Base-by-base conservation (phyloP, 1,140 invertebrate species). In the Drosophila elegans region DNA sequence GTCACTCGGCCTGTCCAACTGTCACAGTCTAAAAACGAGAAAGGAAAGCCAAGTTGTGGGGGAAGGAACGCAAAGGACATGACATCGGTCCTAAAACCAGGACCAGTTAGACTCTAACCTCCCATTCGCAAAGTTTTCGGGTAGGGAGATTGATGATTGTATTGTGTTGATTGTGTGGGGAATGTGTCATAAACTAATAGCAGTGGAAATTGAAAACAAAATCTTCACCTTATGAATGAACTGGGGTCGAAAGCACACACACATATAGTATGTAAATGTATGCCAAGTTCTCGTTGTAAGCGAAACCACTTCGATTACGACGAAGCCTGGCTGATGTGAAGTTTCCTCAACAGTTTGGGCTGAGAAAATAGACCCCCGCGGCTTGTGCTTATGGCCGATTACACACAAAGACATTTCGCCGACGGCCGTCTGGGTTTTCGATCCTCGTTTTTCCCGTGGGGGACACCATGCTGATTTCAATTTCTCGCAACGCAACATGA, bases 401-500 rank as follows among this genome's bases (percentile, higher is more conserved):
- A 80, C 77, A 80, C 81, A 85, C 78, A 84, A 84, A 84, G 80
- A 79, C 61, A 76, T 80, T 84, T 63, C 64, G 80, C 80, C 80
- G 81, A 63, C 78, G 71, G 57, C 57, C 45, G 44, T 38, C 44
- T 55, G 71, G 56, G 45, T 56, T 56, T 56, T 56, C 48, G 48
- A 34, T 51, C 1, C 29, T 29, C 48, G 3, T 10, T 34, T 34
- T 51, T 13, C 7, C 48, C 29, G 36, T 2, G 13, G 32, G 36
- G 39, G 56, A 66, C 83, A 61, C 42, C 82, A 88, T 82, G 82
- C 82, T 86, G 82, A 69, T 86, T 88, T 86, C 82, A 86, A 86
- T 86, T 86, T 86, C 84, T 86, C 66, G 75, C 71, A 83, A 63
- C 83, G 73, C 82, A 82, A 79, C 82, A 74, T 86, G 82, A 86